These are phyloP conservation scores for Stomatorhinus walkeri DNA, from an alignment of 2,797 vertebrate genomes.

Conservation along the genomic window DNA sequence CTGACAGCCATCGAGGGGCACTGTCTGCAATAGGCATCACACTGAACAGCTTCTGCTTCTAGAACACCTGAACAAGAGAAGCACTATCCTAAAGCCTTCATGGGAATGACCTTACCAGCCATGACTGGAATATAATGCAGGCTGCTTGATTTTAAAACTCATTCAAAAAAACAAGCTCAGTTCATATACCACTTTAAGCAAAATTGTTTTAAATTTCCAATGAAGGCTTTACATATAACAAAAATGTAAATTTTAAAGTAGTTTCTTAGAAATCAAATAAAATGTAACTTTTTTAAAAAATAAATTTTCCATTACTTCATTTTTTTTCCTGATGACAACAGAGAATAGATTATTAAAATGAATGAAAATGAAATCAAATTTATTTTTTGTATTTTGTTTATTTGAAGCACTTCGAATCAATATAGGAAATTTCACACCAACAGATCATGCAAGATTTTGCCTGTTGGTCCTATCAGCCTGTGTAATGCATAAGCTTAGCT, in stretches of 20 bases:
- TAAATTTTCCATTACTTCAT: background rate
- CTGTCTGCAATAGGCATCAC: background rate
- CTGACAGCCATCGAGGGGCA: background rate
- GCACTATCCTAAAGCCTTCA: background rate
- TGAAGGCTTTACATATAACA: background rate
- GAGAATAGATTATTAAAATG: conserved; percentile 2
- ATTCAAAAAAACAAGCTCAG: background rate
- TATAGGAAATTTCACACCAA: background rate
- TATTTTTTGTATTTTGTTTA: background rate
- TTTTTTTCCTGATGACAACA: background rate
- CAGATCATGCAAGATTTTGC: background rate
- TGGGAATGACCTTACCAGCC: background rate
- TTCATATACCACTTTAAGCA: background rate
- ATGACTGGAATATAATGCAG: background rate
- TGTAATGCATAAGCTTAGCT: background rate
- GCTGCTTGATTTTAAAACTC: background rate
- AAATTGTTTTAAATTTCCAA: background rate
- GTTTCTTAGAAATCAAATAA: background rate
- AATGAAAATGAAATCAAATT: background rate
- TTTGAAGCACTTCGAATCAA: background rate
- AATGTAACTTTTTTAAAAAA: background rate
- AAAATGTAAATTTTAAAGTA: background rate
- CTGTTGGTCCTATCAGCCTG: background rate
- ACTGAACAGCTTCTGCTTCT: background rate
- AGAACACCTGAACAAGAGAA: background rate